These are phyloP conservation scores for Drosophila subsilvestris DNA, from an alignment of 2,888 invertebrate genomes.

Conservation along the genomic window DNA sequence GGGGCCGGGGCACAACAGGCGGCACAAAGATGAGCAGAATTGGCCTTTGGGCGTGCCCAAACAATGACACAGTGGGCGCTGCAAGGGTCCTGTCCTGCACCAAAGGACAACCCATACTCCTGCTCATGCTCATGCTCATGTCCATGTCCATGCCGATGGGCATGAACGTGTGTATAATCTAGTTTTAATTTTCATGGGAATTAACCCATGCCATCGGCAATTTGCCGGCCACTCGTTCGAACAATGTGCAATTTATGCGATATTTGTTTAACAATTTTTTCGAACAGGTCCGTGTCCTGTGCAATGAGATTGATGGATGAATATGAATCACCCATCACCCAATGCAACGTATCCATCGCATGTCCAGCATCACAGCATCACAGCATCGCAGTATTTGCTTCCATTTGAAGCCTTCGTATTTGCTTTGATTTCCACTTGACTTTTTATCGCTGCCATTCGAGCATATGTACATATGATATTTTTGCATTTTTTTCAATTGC, in stretches of 20 bases:
- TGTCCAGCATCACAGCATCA: too few relatives aligned
- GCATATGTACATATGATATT: conserved; percentile 64
- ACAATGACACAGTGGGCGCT: conserved; percentile 80
- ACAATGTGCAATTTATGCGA: conserved; percentile 72
- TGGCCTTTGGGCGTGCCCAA: conserved; percentile 68
- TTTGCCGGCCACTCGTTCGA: conserved; percentile 41
- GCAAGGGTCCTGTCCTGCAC: conserved; percentile 58
- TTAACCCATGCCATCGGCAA: conserved; percentile 63
- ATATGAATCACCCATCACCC: background rate
- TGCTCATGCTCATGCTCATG: conserved; percentile 5
- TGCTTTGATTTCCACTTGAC: conserved; percentile 77
- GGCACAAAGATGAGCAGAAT: conserved; percentile 27
- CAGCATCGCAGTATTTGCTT: conserved; percentile 28
- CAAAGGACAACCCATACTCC: conserved; percentile 4
- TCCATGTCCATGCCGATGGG: conserved; percentile 4
- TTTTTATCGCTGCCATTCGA: conserved; percentile 48
- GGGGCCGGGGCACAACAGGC: conserved; percentile 48
- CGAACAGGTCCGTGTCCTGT: conserved; percentile 20
- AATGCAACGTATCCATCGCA: conserved; percentile 2
- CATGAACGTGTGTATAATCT: conserved; percentile 70
- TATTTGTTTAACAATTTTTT: conserved; percentile 62
- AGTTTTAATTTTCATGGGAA: conserved; percentile 80
- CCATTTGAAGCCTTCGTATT: conserved; percentile 59
- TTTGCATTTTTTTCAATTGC: conserved; percentile 42
- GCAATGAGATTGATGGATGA: background rate